Evolutionary conservation across 1,140 invertebrate species (phyloP).

Genomic region (Neotoxoptera formosana): DNA sequence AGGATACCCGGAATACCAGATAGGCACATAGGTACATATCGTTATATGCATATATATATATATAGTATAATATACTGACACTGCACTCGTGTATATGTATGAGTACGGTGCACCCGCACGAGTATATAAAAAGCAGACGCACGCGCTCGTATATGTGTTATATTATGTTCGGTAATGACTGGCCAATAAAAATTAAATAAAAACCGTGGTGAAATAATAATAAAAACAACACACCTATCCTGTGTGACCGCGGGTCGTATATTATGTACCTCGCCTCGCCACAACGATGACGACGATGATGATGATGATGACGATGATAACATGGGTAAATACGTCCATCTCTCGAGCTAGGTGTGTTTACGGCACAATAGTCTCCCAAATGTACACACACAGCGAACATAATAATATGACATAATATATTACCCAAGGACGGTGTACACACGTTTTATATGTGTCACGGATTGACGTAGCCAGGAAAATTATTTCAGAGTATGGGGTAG

Average conservation of each 20-base stretch:
- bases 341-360: background rate
- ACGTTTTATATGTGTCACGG: background rate
- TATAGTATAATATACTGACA: background rate
- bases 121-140: background rate
- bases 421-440: no score
- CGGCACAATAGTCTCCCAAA: background rate
- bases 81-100: background rate
- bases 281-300: background rate
- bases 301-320: background rate
- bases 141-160: no score
- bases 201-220: slow-evolving; percentile 10
- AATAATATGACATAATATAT: background rate
- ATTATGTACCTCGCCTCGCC: background rate
- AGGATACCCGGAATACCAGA: no score
- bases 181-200: background rate
- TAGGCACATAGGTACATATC: no score
- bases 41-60: no score
- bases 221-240: background rate
- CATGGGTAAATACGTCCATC: background rate
- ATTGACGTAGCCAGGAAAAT: background rate
- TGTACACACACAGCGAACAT: background rate
- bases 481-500: background rate
- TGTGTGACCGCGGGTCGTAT: background rate
- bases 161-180: background rate
- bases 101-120: background rate